Evolutionary conservation across 2,113 vertebrate species (phyloP).

Genomic region (Pachycephala philippinensis): DNA sequence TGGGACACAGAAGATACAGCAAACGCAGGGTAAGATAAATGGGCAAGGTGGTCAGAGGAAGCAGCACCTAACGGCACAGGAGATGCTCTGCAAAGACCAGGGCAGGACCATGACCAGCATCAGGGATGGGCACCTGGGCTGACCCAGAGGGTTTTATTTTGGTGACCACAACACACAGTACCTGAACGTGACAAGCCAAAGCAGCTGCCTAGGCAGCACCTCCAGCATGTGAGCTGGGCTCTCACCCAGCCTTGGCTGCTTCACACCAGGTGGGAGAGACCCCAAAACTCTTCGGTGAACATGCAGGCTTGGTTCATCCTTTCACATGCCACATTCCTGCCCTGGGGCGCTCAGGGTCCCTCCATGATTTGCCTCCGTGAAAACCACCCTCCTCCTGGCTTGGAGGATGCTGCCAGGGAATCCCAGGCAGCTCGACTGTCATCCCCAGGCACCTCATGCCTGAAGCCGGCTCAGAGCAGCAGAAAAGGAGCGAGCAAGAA

Average conservation of each 20-base stretch:
- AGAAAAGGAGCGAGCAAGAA: neutral
- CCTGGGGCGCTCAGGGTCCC: neutral
- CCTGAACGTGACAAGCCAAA: rapidly evolving
- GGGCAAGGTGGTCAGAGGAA: neutral
- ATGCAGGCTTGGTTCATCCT: neutral
- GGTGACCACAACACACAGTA: rapidly evolving
- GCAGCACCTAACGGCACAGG: neutral
- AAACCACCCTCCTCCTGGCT: neutral
- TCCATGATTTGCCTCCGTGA: neutral
- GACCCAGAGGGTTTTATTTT: neutral
- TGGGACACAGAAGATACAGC: neutral
- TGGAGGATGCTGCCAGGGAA: neutral
- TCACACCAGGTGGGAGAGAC: neutral
- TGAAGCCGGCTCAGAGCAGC: neutral
- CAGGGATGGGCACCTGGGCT: rapidly evolving
- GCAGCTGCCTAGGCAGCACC: neutral
- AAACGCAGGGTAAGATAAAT: rapidly evolving
- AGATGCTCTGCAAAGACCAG: neutral
- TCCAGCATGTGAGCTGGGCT: rapidly evolving
- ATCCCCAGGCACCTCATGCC: neutral
- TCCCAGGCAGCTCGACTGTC: rapidly evolving
- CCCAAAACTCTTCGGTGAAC: neutral
- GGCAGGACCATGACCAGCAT: neutral
- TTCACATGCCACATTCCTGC: rapidly evolving
- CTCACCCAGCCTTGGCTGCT: neutral